These are phyloP conservation scores for Cyphomyrmex costatus DNA, from an alignment of 1,140 invertebrate species.

Conservation along the genomic window DNA sequence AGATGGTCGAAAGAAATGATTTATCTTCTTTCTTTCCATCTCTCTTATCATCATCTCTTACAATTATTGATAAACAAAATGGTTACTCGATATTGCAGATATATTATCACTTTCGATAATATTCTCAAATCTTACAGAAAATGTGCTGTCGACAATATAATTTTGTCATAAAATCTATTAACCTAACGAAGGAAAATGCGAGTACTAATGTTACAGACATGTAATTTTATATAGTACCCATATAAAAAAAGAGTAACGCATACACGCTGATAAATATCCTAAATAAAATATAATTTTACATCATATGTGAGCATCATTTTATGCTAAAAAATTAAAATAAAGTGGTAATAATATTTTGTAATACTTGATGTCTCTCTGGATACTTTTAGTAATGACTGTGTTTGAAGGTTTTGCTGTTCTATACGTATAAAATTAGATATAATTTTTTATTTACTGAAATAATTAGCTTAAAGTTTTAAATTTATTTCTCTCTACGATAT, in stretches of 20 bases:
- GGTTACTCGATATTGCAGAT: neutral
- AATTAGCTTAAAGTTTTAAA: neutral
- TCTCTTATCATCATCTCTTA: constrained; percentile 5
- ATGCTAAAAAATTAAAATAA: neutral
- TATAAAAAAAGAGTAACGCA: neutral
- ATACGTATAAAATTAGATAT: neutral
- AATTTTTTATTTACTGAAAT: neutral
- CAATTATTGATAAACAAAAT: neutral
- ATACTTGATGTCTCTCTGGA: neutral
- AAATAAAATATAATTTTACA: constrained; percentile 7
- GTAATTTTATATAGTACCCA: neutral
- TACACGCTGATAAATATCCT: neutral
- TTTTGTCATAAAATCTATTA: neutral
- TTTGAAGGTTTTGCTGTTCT: neutral
- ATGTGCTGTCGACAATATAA: neutral
- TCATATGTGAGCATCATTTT: neutral
- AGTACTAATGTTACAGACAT: neutral
- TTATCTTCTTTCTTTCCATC: neutral
- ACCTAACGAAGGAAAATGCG: neutral
- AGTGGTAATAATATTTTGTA: neutral
- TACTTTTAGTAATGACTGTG: neutral
- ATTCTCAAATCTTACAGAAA: neutral
- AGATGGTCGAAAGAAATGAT: neutral
- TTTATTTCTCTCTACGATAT: neutral
- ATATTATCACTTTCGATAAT: neutral